These are phyloP conservation scores for Perizoma flavofasciatum DNA, from an alignment of 2,888 invertebrate genomes.

Conservation along the genomic window DNA sequence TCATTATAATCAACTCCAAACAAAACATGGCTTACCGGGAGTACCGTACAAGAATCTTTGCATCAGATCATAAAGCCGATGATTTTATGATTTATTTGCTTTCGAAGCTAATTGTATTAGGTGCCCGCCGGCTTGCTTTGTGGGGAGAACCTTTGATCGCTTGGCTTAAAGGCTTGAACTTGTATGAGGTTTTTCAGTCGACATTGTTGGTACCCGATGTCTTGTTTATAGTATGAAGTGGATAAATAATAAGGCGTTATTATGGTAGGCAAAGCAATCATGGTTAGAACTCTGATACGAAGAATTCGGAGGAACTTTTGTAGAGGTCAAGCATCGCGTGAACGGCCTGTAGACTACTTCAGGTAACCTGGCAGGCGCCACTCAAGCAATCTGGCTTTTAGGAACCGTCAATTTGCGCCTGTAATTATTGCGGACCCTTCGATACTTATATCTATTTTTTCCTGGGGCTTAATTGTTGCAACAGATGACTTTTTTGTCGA, in stretches of 20 bases:
- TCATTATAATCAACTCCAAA: slow-evolving; percentile 64
- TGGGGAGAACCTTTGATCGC: slow-evolving; percentile 50
- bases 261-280: slow-evolving; percentile 37
- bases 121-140: slow-evolving; percentile 59
- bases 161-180: slow-evolving; percentile 49
- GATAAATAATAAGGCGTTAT: slow-evolving; percentile 39
- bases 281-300: slow-evolving; percentile 35
- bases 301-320: slow-evolving; percentile 40
- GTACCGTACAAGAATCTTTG: slow-evolving; percentile 50
- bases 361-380: slow-evolving; percentile 79
- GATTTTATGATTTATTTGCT: slow-evolving; percentile 71
- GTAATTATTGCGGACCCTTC: slow-evolving; percentile 84
- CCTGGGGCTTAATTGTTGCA: slow-evolving; percentile 80
- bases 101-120: slow-evolving; percentile 66
- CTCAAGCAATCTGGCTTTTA: slow-evolving; percentile 68
- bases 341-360: slow-evolving; percentile 42
- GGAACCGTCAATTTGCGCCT: slow-evolving; percentile 82
- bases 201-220: slow-evolving; percentile 47
- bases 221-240: slow-evolving; percentile 43
- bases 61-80: slow-evolving; percentile 60
- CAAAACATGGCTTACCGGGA: slow-evolving; percentile 35
- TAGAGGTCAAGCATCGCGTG: slow-evolving; percentile 64
- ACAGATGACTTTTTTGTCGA: slow-evolving; percentile 84
- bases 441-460: slow-evolving; percentile 84
- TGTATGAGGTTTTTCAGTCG: slow-evolving; percentile 49